Percentiles rank a stretch among this genome's conserved stretches.
phyloP scores from a whole-genome alignment of 2,888 invertebrate genomes.

The Drosophila algonquin region DNA sequence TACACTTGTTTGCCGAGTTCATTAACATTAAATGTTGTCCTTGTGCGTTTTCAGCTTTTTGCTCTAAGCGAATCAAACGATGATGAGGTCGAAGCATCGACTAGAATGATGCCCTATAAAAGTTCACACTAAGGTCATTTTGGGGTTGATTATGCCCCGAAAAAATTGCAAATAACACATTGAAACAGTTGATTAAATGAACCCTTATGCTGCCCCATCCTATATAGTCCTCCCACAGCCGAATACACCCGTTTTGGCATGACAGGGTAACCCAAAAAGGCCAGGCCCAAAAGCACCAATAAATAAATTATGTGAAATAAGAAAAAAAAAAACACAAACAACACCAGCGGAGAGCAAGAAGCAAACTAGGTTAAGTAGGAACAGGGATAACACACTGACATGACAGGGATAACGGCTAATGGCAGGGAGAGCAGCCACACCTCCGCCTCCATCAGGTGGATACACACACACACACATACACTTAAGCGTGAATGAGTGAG shows the following conservation, averaged over 20 bases:
- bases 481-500: no score
- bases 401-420: constrained; percentile 44
- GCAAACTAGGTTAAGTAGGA: constrained; percentile 38
- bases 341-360: background rate
- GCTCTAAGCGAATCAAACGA: constrained; percentile 34
- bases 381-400: constrained; percentile 4
- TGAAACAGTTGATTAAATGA: no score
- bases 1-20: constrained; percentile 77
- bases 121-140: no score
- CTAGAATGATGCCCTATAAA: constrained; percentile 34
- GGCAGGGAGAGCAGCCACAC: background rate
- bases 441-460: constrained; percentile 1
- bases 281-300: constrained; percentile 58
- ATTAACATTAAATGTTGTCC: constrained; percentile 68
- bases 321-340: constrained; percentile 18
- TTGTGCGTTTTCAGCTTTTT: constrained; percentile 49
- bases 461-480: constrained; percentile 9
- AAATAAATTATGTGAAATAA: constrained; percentile 64
- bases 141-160: no score
- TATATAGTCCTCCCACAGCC: background rate
- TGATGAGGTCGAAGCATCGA: constrained; percentile 3
- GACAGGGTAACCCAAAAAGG: constrained; percentile 6
- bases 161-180: no score
- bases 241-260: background rate
- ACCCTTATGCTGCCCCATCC: no score